Evolutionary conservation across 2,113 vertebrate species (phyloP).

Genomic region (Hemicordylus capensis): DNA sequence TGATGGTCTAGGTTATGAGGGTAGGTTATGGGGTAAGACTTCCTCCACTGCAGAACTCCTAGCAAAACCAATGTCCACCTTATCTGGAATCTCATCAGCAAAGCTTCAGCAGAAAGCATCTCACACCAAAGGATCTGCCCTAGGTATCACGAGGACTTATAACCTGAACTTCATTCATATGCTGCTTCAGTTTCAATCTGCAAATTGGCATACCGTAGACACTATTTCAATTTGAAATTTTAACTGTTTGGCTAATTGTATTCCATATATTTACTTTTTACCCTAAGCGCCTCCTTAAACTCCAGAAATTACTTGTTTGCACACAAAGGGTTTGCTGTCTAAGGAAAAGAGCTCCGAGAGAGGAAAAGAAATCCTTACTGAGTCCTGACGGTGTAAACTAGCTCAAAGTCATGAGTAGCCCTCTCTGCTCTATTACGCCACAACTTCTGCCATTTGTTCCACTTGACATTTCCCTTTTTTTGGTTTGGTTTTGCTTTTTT

Average conservation of each 20-base stretch:
- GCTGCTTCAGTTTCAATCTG: neutral
- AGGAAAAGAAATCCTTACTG: neutral
- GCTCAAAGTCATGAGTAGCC: slow-evolving; percentile 7
- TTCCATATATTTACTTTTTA: neutral
- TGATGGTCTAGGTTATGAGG: too few species aligned
- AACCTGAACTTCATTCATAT: neutral
- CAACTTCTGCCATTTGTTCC: slow-evolving; percentile 1
- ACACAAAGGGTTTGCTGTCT: neutral
- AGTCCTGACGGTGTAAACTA: neutral
- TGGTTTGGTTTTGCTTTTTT: neutral
- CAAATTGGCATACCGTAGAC: too few species aligned
- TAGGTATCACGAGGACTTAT: too few species aligned
- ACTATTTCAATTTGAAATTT: neutral
- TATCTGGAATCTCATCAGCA: too few species aligned
- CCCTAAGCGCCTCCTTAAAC: neutral
- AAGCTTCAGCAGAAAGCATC: neutral
- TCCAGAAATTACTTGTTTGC: neutral
- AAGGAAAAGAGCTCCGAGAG: neutral
- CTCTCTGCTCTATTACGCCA: neutral
- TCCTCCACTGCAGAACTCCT: too few species aligned
- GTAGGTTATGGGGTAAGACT: too few species aligned
- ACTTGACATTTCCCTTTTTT: slow-evolving; percentile 20
- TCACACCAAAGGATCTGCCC: neutral
- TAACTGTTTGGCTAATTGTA: neutral
- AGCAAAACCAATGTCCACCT: too few species aligned